phyloP scores from a whole-genome alignment of 2,113 vertebrate species.

The Stomatorhinus ivindoensis region DNA sequence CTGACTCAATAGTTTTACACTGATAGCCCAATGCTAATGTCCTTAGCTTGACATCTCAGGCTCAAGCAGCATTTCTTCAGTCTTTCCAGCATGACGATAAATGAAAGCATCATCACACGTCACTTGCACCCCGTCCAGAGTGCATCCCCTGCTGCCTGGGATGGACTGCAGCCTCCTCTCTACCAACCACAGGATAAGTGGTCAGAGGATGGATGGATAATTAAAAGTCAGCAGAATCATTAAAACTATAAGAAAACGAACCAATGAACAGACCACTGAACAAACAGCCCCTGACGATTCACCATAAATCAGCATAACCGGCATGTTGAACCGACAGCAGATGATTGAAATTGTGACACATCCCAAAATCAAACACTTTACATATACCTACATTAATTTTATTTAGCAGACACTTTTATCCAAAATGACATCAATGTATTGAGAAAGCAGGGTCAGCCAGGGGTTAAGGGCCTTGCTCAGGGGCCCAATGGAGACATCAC shows the following conservation, averaged over 20 bases:
- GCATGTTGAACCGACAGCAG: not conserved
- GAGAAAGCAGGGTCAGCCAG: not conserved
- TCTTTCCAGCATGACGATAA: not conserved
- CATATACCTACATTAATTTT: not conserved
- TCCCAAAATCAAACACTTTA: not conserved
- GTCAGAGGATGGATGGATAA: not conserved
- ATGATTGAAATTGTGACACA: not conserved
- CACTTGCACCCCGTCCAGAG: not conserved
- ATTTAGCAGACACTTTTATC: not conserved
- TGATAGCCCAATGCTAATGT: not conserved
- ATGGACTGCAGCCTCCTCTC: not conserved
- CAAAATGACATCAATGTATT: not conserved
- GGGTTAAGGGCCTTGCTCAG: not conserved
- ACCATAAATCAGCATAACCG: not conserved
- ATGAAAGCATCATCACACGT: not conserved
- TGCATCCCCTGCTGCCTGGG: not conserved
- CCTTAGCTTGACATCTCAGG: not conserved
- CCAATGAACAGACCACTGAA: not conserved
- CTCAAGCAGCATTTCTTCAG: not conserved
- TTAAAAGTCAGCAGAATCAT: not conserved
- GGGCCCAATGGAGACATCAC: not conserved
- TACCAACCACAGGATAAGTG: not conserved
- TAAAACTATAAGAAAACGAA: not conserved
- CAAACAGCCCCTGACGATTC: not conserved
- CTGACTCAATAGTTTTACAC: not conserved